Base-by-base conservation (phyloP, 2,797 vertebrate genomes). In the Amniataba percoides region DNA sequence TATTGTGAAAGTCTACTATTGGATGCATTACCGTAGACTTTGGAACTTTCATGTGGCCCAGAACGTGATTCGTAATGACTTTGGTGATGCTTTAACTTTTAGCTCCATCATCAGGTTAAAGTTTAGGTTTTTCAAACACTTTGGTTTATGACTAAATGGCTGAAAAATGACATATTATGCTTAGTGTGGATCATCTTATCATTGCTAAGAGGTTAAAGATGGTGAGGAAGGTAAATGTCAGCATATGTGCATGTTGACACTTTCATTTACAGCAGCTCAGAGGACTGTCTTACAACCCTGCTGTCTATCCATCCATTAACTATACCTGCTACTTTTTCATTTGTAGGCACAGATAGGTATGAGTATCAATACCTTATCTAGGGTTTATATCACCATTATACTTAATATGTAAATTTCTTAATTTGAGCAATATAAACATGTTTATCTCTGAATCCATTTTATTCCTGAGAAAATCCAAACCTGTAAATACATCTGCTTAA, bases 281-380 rank as follows among this genome's bases (percentile, higher is more conserved):
- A 21, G 42, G n/a, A 66, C 36, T 55, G 25, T 18, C 52, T 27
- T 27, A 55, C 63, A 66, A n/a, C 51, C 53, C 31, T 31, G 18
- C 27, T 51, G 43, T 23, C 11, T n/a, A 53, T 45, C 15, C 39
- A 48, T 55, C 9, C 42, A 39, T 21, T 19, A 39, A 5, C 12
- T 39, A 36, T 21, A 8, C 6, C 34, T 6, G 3, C 56, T 7
- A 5, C 42, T 16, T 43, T 16, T 43, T 43, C n/a, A n/a, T 18
- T 57, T n/a, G 55, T 36, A 11, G 27, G 31, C 12, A 57, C 19
- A 5, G 46, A 16, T 46, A 21, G 12, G 49, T 23, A 18, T 43
- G 0, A 60, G 42, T 25, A 1, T 13, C 11, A 51, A 42, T 18
- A 53, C 21, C 52, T 7, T 39, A 45, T 15, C 31, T 19, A 31